Base-by-base conservation (phyloP, 1,140 invertebrate species). In the Glossosoma conforme region DNA sequence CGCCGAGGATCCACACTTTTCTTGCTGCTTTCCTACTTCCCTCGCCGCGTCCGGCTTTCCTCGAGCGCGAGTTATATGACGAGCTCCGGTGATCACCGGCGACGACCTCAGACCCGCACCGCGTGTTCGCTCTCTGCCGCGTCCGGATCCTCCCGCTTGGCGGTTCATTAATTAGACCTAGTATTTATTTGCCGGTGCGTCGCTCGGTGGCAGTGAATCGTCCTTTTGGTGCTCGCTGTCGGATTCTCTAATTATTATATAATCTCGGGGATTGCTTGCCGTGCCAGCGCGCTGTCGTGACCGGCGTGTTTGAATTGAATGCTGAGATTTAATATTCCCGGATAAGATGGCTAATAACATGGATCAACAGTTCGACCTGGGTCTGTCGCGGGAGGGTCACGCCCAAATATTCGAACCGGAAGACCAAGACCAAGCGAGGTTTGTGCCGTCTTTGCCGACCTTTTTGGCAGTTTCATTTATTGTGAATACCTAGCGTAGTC, bases 371-470 rank as follows among this genome's bases (percentile, higher is more conserved):
- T 60, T 60, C 55, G 59, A 60, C 13, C 44, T 60, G 24, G 57
- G 49, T 30, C 52, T 54, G 33, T 52, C 58, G 37, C 52, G 61
- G 41, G 62, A 65, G 40, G 57, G 52, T 17, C 56, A 61, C 44
- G 63, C 64, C 45, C 62, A 63, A 52, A 58, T 60, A 44, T 64
- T 63, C 60, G 63, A 62, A 22, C 54, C 53, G 17, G 57, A 59
- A 21, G 53, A 56, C 42, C 32, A 38, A 18, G 54, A 55, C 2
- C 40, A 35, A 33, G 36, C 50, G 20, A 54, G 52, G 57, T 56
- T 22, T 43, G 43, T 37, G 24, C 22, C 40, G 11, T 3, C 11
- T 25, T 11, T 24, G 2, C 2, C n/a, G 6, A 6, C n/a, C 28
- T 13, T 10, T 21, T 10, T 22, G 11, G 6, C 6, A 28, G 25